A percentile compares a stretch with the other conserved stretches of the same genome.
These are phyloP conservation scores for Pharmacophagus antenor DNA, from an alignment of 2,888 invertebrate genomes.

Conservation along the genomic window DNA sequence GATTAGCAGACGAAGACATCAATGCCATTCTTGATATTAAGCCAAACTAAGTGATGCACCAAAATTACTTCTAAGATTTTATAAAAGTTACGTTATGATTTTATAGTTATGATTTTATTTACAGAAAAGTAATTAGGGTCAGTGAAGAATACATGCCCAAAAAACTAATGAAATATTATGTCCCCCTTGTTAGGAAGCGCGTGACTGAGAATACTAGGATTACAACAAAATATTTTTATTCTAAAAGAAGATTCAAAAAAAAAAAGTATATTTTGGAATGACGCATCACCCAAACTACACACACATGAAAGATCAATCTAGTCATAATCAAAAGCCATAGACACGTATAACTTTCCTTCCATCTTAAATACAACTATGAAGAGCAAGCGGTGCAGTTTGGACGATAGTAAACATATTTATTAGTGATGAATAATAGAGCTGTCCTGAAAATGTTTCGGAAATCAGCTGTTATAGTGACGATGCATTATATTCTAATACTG, in stretches of 20 bases:
- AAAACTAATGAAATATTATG: conserved; percentile 68
- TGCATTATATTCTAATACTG: conserved; percentile 81
- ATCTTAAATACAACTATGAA: conserved; percentile 34
- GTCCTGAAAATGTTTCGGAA: conserved; percentile 76
- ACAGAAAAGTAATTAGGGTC: conserved; percentile 66
- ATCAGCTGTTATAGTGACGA: conserved; percentile 80
- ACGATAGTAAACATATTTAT: conserved; percentile 62
- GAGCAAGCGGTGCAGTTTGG: conserved; percentile 63
- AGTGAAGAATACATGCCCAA: conserved; percentile 79
- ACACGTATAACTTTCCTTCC: conserved; percentile 29
- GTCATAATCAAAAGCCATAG: conserved; percentile 35
- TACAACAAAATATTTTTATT: conserved; percentile 62
- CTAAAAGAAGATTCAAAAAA: conserved; percentile 61
- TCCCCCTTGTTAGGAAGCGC: conserved; percentile 78
- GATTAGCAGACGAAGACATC: conserved; percentile 64
- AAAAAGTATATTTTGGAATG: conserved; percentile 61
- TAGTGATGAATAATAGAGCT: conserved; percentile 81
- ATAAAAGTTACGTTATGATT: conserved; percentile 54
- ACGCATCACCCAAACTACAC: conserved; percentile 73
- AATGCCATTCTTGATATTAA: conserved; percentile 63
- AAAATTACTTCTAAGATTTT: conserved; percentile 67
- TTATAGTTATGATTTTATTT: conserved; percentile 52
- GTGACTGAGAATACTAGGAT: conserved; percentile 70
- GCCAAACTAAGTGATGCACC: conserved; percentile 78
- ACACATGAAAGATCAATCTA: conserved; percentile 37